Evolutionary conservation across 2,888 invertebrate genomes (phyloP), one percentile per base, ranked within the genome.

Genomic region (Stenodema calcarata): DNA sequence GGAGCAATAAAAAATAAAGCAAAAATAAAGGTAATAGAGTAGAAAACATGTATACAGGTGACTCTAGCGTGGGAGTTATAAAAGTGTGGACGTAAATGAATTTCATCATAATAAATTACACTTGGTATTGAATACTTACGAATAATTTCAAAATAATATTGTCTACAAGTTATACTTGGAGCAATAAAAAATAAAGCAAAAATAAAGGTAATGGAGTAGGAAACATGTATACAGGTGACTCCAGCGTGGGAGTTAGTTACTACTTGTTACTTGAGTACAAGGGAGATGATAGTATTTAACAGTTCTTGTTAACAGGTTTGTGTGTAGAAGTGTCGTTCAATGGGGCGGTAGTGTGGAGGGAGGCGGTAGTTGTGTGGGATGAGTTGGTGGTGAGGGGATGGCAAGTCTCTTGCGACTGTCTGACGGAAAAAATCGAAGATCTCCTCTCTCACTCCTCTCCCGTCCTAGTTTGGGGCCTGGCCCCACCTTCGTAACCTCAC

Each of bases 361-460:
- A 1, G 44, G 44, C 14, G 73, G 83, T 62, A 14, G 18, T 35
- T 35, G 69, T 11, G 70, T 18, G 70, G 69, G 44, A 27, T 23
- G 69, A 23, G 82, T 42, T 9, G 54, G 23, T 27, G 18, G 50
- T 41, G 23, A 62, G n/a, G 79, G 69, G 62, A 14, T n/a, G 23
- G 35, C 35, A 23, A 83, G 79, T 70, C 83, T 83, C 83, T 83
- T 83, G 70, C 83, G 70, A 70, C 83, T 83, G 83, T 83, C 83
- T 83, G 83, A 83, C 83, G 83, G 83, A 83, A 83, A 83, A 83
- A 83, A 83, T 83, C 83, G 83, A 83, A 83, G 83, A 83, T 69
- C 83, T 70, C 83, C 81, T 81, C 81, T 54, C 62, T 62, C 81
- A n/a, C 62, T 50, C 81, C 54, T 35, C 47, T 16, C n/a, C 27